A percentile compares a stretch with the other conserved stretches of the same genome.
Conservation (phyloP, 2,888 invertebrate genomes). For the Saturnia japonica region DNA sequence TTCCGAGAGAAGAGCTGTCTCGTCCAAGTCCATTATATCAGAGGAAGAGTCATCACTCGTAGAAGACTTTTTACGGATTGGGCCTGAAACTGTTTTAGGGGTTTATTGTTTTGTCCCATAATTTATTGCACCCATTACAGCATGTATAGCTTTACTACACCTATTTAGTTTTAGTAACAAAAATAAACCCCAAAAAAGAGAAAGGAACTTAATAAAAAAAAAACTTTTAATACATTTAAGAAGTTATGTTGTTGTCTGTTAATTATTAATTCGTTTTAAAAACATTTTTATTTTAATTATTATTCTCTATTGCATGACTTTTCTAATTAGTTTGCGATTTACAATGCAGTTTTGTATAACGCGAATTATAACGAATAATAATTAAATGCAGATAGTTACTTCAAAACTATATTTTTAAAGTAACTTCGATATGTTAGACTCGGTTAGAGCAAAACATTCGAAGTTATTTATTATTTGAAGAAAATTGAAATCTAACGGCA, state of each 20-base stretch:
- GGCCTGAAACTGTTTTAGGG: slow-evolving; percentile 83
- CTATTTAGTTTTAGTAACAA: neutral
- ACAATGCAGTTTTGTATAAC: neutral
- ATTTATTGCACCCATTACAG: neutral
- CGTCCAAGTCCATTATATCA: slow-evolving; percentile 96
- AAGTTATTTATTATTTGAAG: neutral
- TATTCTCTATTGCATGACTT: too few species aligned
- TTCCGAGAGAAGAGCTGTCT: slow-evolving; percentile 87
- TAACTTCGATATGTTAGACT: neutral
- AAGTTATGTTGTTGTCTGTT: neutral
- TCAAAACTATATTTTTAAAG: neutral
- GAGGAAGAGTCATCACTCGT: slow-evolving; percentile 92
- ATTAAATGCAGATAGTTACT: neutral
- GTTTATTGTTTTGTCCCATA: neutral
- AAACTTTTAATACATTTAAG: neutral
- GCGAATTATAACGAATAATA: neutral
- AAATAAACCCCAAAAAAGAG: neutral
- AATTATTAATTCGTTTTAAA: neutral
- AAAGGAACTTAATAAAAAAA: neutral
- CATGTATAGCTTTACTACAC: neutral
- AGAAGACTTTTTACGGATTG: slow-evolving; percentile 94
- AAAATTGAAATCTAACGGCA: neutral
- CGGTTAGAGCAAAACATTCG: neutral
- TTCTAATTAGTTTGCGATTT: too few species aligned
- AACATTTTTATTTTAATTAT: too few species aligned